phyloP scores from a whole-genome alignment of 2,113 vertebrate genomes.

The Andinoacara biseriatus region DNA sequence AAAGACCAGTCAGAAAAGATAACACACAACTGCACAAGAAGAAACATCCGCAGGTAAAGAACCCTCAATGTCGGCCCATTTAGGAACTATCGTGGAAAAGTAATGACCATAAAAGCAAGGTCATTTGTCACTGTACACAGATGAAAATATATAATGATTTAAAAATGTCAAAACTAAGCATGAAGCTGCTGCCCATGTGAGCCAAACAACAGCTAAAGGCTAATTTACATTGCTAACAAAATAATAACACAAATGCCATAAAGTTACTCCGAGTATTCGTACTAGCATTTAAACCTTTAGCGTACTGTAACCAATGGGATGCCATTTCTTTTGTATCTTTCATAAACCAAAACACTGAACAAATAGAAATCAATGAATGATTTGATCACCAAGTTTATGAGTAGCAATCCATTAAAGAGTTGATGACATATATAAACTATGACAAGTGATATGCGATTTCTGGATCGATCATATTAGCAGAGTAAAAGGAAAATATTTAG shows the following conservation, averaged over 20 bases:
- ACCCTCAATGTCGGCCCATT: neutral
- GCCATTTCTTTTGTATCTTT: neutral
- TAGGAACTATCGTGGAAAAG: neutral
- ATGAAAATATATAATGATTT: too few relatives aligned
- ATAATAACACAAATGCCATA: neutral
- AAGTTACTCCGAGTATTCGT: neutral
- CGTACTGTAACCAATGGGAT: fast-evolving
- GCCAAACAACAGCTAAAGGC: neutral
- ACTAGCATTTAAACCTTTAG: neutral
- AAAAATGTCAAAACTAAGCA: too few relatives aligned
- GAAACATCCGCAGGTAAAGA: neutral
- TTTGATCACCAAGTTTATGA: neutral
- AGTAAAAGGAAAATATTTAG: neutral
- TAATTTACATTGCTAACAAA: neutral
- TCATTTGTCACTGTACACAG: neutral
- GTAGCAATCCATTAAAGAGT: neutral
- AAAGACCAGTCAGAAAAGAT: too few relatives aligned
- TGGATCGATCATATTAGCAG: neutral
- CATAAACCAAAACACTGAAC: neutral
- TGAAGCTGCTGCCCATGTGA: neutral
- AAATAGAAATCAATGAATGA: neutral
- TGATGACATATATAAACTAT: neutral
- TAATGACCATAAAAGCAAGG: neutral
- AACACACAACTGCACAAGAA: too few relatives aligned
- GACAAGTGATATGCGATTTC: neutral